Evolutionary conservation across 2,113 vertebrate species (phyloP).

Genomic region (Panurus biarmicus): DNA sequence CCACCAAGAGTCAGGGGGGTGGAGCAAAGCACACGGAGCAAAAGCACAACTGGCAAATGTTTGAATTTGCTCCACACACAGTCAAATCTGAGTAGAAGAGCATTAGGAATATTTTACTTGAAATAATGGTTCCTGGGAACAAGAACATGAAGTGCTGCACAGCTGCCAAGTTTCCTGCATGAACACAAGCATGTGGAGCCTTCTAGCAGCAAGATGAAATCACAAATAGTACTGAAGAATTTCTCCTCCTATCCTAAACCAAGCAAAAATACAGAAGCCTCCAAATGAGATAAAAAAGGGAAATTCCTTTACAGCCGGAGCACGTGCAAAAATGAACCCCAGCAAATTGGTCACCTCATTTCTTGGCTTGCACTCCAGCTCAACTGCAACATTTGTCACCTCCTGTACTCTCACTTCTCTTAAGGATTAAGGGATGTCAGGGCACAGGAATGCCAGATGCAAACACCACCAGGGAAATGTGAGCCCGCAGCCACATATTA

Average conservation of each 20-base stretch:
- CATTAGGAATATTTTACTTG: background rate
- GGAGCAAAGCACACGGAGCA: background rate
- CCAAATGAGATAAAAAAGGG: background rate
- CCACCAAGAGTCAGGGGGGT: background rate
- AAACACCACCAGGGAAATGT: background rate
- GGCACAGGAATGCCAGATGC: background rate
- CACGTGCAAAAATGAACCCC: background rate
- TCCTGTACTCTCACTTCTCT: background rate
- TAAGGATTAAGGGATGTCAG: background rate
- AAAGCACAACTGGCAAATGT: background rate
- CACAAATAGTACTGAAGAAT: background rate
- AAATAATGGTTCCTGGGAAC: background rate
- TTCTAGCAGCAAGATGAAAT: background rate
- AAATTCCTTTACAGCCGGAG: background rate
- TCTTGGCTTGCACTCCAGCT: background rate
- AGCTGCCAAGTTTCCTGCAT: background rate
- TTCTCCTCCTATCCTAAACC: background rate
- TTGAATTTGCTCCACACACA: background rate
- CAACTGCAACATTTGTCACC: background rate
- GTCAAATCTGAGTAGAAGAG: background rate
- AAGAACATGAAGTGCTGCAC: background rate
- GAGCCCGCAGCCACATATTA: background rate
- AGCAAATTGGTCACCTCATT: background rate
- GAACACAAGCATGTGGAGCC: background rate
- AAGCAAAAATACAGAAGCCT: background rate